Evolutionary conservation across 1,140 invertebrate species (phyloP), one percentile per base, ranked within the genome.

Genomic region (Diorhabda elongata): DNA sequence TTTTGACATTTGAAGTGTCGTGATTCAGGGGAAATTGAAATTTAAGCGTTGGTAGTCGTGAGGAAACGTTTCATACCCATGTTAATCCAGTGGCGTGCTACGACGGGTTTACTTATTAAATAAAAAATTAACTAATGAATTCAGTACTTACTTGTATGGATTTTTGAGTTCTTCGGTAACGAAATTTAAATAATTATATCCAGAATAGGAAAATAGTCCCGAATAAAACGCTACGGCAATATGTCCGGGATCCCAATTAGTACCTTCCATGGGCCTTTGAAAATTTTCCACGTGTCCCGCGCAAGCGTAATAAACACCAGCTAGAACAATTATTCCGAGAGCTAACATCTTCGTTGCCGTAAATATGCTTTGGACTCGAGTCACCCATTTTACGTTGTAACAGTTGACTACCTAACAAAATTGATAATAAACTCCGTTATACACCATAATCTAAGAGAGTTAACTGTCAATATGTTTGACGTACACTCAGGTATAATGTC

Each of bases 181-280:
- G 78, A 94, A 96, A 82, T 95, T 95, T 52, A 95, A 84, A 76
- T 91, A 93, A 81, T 93, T 93, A 90, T 95, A 99, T 69, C 97
- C 97, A 44, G 96, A 96, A 82, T 98, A 99, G 0, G 96, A 97
- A 83, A 98, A 99, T n/a, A 99, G 86, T 47, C 96, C 97, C 5
- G 91, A 94, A 80, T 98, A 99, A 82, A 98, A 96, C 0, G 95
- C 92, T 2, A 98, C 83, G 0, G 96, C 93, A 66, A 98, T 91
- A 68, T 88, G 86, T 4, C 93, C 92, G 2, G 94, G 89, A 58
- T 91, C 83, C 0, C 85, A 88, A 58, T 88, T 87, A 0, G 93
- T 92, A 3, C 90, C 89, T 71, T 89, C 85, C 84, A 97, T 97
- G 3, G 94, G 90, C 57, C 88, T 82, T 3, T 87, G 72, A 69